Evolutionary conservation across 2,797 vertebrate genomes (phyloP), one percentile per base, ranked within the genome.

Genomic region (Silurus lanzhouensis): DNA sequence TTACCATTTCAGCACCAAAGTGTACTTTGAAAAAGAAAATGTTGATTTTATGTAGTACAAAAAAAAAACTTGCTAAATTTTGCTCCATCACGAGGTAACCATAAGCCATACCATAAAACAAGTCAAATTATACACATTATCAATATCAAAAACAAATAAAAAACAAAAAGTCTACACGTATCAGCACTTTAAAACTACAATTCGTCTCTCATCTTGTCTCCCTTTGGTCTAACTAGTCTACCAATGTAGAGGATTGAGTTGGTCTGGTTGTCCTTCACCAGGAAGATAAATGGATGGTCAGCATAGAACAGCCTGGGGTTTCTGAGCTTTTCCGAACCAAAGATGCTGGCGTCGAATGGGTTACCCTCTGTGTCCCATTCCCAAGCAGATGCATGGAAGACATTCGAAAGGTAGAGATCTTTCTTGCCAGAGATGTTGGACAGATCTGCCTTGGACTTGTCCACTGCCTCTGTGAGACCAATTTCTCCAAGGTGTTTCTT

Each of bases 351-450:
- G 0, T 99, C 96, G 0, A 93, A 97, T 0, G 96, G 96, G 90
- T 99, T 99, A 27, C 98, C 98, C 0, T 96, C 96, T 0, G 96
- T 94, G 86, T 96, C 96, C 94, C 96, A 95, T 81, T 99, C 98
- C 0, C 98, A 92, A 82, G 97, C 96, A 0, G 97, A 95, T 0
- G 97, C 97, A 0, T 99, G 98, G 95, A 97, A 97, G 77, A 99
- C 93, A 0, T 95, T 97, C 68, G 97, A 94, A 79, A 99, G 95
- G 91, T 99, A 99, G 17, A 99, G 96, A 84, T 99, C 97, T 90
- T 99, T 99, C 94, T 99, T 99, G 82, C 98, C 98, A 0, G 98
- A 98, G 94, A 99, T 99, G 86, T 97, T 98, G 0, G 98, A 99
- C 68, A 99, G 85, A 89, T 99, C 98, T 0, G 98, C 98, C 88